Evolutionary conservation across 2,113 vertebrate genomes (phyloP).

Genomic region (Echinops telfairi): DNA sequence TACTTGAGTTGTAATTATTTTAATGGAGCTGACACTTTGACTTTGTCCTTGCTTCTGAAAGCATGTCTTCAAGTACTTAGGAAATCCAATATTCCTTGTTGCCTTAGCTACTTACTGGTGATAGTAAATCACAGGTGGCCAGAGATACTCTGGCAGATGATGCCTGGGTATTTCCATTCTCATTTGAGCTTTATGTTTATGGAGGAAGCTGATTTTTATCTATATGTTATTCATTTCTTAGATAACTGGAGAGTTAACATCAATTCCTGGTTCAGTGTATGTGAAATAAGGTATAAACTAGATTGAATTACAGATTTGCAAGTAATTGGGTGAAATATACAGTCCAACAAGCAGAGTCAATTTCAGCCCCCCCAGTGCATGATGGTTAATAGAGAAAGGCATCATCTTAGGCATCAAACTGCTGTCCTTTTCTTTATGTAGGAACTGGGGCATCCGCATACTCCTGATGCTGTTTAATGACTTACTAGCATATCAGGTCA

Average conservation of each 20-base stretch:
- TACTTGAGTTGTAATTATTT: constrained; percentile 79
- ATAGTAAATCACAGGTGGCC: constrained; percentile 66
- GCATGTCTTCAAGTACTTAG: constrained; percentile 75
- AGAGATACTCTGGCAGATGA: constrained; percentile 22
- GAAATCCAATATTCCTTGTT: constrained; percentile 76
- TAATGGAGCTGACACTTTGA: constrained; percentile 76
- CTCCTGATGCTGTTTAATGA: not conserved
- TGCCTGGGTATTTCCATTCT: constrained; percentile 51
- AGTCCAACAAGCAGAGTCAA: not conserved
- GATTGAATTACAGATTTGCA: constrained; percentile 26
- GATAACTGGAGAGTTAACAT: constrained; percentile 40
- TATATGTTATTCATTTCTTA: constrained; percentile 29
- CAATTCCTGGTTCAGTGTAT: constrained; percentile 25
- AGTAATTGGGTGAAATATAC: constrained; percentile 15
- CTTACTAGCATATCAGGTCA: not conserved
- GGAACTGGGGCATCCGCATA: not conserved
- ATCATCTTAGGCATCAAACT: not conserved
- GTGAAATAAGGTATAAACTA: constrained; percentile 19
- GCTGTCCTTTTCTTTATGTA: not conserved
- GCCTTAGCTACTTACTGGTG: constrained; percentile 65
- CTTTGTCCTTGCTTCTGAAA: constrained; percentile 70
- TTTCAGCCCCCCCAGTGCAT: not conserved
- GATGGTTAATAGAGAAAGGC: not conserved
- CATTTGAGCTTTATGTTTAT: not conserved
- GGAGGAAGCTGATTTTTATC: constrained; percentile 27